A percentile compares a stretch with the other conserved stretches of the same genome.
These are phyloP conservation scores for Natator depressus DNA, from an alignment of 2,113 vertebrate genomes.

Conservation along the genomic window DNA sequence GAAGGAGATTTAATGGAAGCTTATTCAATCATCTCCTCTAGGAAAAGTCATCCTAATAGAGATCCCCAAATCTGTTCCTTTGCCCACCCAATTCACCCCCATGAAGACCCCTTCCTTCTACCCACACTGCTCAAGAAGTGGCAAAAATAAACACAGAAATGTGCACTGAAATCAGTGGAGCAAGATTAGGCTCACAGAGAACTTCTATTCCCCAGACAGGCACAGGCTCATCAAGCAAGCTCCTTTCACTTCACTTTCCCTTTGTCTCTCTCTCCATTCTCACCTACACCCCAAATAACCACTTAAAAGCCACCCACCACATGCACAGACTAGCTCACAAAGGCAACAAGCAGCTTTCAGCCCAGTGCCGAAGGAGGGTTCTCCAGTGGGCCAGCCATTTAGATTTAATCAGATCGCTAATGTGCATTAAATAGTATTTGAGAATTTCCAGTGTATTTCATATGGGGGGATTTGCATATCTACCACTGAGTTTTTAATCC, in stretches of 20 bases:
- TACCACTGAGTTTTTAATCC: slow-evolving; percentile 68
- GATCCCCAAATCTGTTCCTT: neutral
- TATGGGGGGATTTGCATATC: slow-evolving; percentile 57
- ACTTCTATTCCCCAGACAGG: neutral
- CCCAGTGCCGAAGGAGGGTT: neutral
- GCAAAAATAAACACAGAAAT: neutral
- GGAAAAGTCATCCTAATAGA: neutral
- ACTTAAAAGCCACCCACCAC: neutral
- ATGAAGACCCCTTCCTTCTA: neutral
- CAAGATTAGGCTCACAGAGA: neutral
- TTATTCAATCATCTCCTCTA: neutral
- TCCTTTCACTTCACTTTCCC: neutral
- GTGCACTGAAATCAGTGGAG: neutral
- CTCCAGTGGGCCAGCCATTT: neutral
- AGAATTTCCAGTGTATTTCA: slow-evolving; percentile 58
- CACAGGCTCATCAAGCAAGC: neutral
- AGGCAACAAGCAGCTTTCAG: neutral
- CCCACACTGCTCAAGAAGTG: neutral
- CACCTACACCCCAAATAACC: neutral
- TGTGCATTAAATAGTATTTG: slow-evolving; percentile 38
- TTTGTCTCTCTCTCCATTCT: neutral
- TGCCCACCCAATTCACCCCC: neutral
- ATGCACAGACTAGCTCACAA: neutral
- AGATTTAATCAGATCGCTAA: slow-evolving; percentile 59
- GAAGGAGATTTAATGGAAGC: neutral